Base-by-base conservation (phyloP, 64 coral and sea anemone genomes). In the Exaiptasia diaphana region DNA sequence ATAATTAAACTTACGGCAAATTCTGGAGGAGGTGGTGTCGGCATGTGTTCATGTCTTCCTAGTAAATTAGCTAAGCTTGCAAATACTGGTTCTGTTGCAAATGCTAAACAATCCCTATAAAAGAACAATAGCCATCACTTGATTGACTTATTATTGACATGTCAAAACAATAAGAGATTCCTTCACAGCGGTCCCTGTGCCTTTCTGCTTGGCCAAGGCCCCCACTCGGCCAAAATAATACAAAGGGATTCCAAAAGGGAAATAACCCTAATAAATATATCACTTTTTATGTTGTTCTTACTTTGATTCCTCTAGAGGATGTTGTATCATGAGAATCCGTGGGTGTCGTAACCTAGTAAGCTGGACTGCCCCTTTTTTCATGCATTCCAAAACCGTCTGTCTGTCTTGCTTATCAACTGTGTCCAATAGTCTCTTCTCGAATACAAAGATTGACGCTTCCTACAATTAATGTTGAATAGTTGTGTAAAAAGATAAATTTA, bases 61-160 rank as follows among this genome's bases (percentile, higher is more conserved):
- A 97, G 71, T 22, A 97, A 44, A 79, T 97, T 97, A 20, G 93
- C 78, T 42, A 97, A 57, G 41, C 86, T 90, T 53, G 88, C 88
- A 91, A 97, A 97, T 32, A 97, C 83, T 33, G 88, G 93, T 68
- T 97, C 93, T 33, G 93, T 97, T 28, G 93, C 93, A 88, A 97
- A 97, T 5, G 93, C 93, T 71, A 97, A 78, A 71, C 93, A 91
- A 26, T 97, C 93, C 64, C 93, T 97, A 53, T 1, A 83, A 83
- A 77, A 55, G 9, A 53, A 70, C 18, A 46, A 20, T 70, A 38
- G 0, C n/a, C n/a, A n/a, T 18, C 15, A 23, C 41, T 77, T 23
- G n/a, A n/a, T n/a, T n/a, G n/a, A n/a, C n/a, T 11, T 69, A 40
- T 6, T 64, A 64, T 31, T 31, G 12, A 30, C 20, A 61, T 67